A percentile compares a stretch with the other conserved stretches of the same genome.
These are phyloP conservation scores for Ctenodactylus gundi DNA, from an alignment of 2,113 vertebrate species.

Conservation along the genomic window DNA sequence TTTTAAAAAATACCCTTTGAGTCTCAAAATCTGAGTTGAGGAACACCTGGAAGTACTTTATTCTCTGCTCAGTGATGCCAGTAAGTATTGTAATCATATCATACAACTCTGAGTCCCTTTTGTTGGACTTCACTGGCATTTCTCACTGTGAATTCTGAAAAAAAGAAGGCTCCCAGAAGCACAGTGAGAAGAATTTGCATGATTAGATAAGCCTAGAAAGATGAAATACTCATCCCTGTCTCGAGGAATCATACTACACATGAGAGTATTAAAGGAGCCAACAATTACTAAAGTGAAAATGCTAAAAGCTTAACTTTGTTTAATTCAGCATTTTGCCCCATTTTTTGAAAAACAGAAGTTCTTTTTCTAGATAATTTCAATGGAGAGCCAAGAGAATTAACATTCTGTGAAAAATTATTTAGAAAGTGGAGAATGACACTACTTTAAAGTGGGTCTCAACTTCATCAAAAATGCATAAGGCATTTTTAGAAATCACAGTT, in stretches of 20 bases:
- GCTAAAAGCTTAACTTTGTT: neutral
- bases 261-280: neutral
- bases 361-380: conserved; percentile 27
- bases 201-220: neutral
- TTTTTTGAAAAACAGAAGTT: neutral
- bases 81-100: neutral
- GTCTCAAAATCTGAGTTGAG: neutral
- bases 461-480: conserved; percentile 22
- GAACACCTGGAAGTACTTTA: neutral
- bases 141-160: neutral
- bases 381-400: conserved; percentile 28
- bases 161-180: neutral
- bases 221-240: neutral
- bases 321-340: conserved; percentile 7
- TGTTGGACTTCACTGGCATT: neutral
- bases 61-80: neutral
- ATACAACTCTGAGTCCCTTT: neutral
- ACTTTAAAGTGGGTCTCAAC: conserved; percentile 32
- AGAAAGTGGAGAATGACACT: neutral
- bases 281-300: conserved; percentile 1
- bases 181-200: neutral
- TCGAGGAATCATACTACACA: neutral
- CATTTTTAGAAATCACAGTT: conserved; percentile 51
- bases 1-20: neutral
- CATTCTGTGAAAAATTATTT: conserved; percentile 48